Base-by-base conservation (phyloP, 2,797 vertebrate genomes). In the Acanthurus lineatus region DNA sequence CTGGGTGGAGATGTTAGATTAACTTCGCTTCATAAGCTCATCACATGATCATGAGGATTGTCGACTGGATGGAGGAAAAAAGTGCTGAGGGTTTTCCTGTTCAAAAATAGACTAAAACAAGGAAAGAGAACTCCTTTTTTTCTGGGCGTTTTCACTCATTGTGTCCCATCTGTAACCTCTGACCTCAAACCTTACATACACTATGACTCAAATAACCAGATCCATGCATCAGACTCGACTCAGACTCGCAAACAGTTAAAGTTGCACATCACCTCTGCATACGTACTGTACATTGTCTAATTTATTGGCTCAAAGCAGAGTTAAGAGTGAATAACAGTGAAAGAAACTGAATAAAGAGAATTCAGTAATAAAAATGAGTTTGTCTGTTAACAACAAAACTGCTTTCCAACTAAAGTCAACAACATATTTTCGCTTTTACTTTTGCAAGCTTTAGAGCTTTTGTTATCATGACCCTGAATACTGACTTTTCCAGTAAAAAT, bases 81-180 rank as follows among this genome's bases (percentile, higher is more conserved):
- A 58, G 71, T 83, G 74, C 67, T 63, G 17, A 49, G 59, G 57
- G 56, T 40, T 67, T 68, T 56, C 9, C 40, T 44, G 38, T 65
- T 81, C 20, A 47, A 73, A 86, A 79, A 51, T 7, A 84, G 80
- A 85, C 86, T 92, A 84, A 84, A 75, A 9, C 75, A 75, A 25
- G 88, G 85, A 91, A 90, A 83, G 44, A 76, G 58, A 52, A 67
- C 54, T 72, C 25, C 8, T 25, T 25, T 47, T 25, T 25, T 47
- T 77, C 72, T 67, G 62, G 83, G 83, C 60, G 35, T 77, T 65
- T 54, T 63, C 72, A 22, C 57, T 72, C 74, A 76, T 80, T 68
- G 81, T 84, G 84, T 88, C 83, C 84, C 82, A 89, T 86, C 75
- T 87, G 83, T 83, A 47, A 91, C 85, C 56, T 84, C 51, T 87